Evolutionary conservation across 1,140 invertebrate species (phyloP), one percentile per base, ranked within the genome.

Genomic region (Solenopsis fugax): DNA sequence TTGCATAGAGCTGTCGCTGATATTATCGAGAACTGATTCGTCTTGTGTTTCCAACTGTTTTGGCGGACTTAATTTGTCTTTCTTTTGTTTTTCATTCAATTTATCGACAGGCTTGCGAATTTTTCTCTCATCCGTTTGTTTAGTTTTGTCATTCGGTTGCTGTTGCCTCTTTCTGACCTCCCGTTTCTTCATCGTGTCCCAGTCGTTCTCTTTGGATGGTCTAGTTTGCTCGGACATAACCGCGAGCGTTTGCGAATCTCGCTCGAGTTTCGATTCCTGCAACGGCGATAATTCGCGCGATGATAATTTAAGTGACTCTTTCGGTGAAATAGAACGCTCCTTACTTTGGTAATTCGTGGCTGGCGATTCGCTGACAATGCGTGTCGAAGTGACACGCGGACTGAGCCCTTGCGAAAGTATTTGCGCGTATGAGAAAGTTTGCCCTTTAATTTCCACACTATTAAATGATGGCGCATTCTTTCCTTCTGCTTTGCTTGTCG

Each of bases 351-450:
- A 56, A 9, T 48, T 16, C 4, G 5, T 5, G 13, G 21, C 58
- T 7, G 41, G 24, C 1, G 34, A 50, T 62, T 84, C 58, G 12
- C n/a, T 48, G 7, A 41, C 12, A n/a, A 29, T 24, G 45, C 71
- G 34, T 7, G 85, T 52, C 13, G 88, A 48, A 7, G 80, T 89
- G 4, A 85, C 54, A 48, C 87, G 89, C 18, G 93, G 91, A 93
- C 88, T 94, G 56, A 97, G 95, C 4, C 97, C 97, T 86, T 97
- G 96, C 4, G 97, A 96, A 87, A 97, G 95, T 91, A 97, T 97
- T 94, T 97, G 97, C 21, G 97, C 97, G 93, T 97, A 97, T 1
- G 97, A 97, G 85, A 97, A 96, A 62, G 95, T 95, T 67, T 95
- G 93, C 13, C 87, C 90, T 67, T 93, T 93, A 12, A 29, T 85